Conservation (phyloP, 2,113 vertebrate species). For the Cyphomyrus plagiostoma region DNA sequence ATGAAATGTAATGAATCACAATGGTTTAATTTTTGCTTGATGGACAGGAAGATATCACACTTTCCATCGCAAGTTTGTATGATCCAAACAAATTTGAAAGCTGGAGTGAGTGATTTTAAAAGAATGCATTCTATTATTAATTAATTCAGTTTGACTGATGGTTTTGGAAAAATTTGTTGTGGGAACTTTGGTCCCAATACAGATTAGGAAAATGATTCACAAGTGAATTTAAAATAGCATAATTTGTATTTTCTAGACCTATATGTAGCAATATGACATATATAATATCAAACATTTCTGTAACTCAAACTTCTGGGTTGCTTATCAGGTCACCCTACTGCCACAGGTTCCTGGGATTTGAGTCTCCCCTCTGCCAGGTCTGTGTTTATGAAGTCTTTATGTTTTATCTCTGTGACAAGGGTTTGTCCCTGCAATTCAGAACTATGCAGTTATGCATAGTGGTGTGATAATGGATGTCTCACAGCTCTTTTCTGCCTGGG, state of each 20-base stretch:
- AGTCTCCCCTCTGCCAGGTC: not conserved
- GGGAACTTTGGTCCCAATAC: not conserved
- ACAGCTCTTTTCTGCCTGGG: not conserved
- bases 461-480: not conserved
- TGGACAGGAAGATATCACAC: not conserved
- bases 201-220: not conserved
- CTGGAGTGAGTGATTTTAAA: not conserved
- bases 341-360: not conserved
- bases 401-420: not conserved
- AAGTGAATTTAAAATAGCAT: not conserved
- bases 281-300: not conserved
- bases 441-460: not conserved
- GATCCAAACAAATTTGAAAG: not conserved
- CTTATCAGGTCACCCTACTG: not conserved
- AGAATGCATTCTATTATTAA: not conserved
- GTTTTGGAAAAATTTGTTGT: not conserved
- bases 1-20: slow-evolving; percentile 1
- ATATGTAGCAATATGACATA: not conserved
- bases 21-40: not conserved
- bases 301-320: not conserved
- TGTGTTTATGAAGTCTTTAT: not conserved
- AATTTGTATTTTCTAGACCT: not conserved
- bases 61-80: not conserved
- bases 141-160: not conserved
- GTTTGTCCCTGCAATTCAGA: not conserved